phyloP scores from a whole-genome alignment of 2,888 invertebrate genomes.

The Laothoe populi region DNA sequence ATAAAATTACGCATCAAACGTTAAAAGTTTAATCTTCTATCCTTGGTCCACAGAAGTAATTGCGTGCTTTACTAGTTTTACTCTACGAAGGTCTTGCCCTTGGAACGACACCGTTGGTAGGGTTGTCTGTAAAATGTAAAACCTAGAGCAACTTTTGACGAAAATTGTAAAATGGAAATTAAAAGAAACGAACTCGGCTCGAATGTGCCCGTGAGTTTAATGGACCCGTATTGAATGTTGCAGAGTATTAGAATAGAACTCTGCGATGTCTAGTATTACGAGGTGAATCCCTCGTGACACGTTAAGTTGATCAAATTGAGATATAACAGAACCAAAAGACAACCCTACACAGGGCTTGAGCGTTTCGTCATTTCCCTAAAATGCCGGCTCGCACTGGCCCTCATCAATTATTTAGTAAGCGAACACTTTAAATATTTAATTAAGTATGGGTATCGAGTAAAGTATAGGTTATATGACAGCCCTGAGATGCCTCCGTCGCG shows the following conservation, averaged over 20 bases:
- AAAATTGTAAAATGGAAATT: neutral
- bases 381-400: neutral
- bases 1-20: neutral
- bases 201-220: neutral
- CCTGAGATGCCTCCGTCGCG: neutral
- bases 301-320: neutral
- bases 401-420: neutral
- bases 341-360: neutral
- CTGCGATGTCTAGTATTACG: neutral
- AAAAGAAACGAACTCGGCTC: neutral
- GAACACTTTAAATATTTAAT: constrained; percentile 1
- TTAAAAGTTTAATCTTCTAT: neutral
- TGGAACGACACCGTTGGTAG: neutral
- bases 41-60: neutral
- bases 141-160: neutral
- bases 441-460: neutral
- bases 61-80: constrained; percentile 2
- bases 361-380: neutral
- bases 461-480: neutral
- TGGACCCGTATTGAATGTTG: neutral
- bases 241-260: neutral
- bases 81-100: constrained; percentile 6
- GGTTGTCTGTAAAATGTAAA: neutral
- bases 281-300: neutral
- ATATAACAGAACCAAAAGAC: neutral